Conservation (phyloP, 1,140 invertebrate genomes). For the Spodoptera litura region DNA sequence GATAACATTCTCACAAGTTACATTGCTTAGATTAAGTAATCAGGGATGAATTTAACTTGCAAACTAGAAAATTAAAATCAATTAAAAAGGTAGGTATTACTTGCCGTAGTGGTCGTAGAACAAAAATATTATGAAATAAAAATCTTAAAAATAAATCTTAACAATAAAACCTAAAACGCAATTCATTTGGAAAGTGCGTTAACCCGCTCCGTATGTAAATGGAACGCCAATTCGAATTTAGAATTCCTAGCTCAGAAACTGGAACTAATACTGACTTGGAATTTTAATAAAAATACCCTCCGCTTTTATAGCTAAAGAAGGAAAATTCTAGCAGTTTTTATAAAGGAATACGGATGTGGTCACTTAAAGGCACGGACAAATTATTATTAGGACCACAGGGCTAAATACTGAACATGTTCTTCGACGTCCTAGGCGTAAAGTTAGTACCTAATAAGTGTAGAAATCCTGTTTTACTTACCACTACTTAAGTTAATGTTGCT, state of each 20-base stretch:
- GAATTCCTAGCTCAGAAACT: slow-evolving; percentile 12
- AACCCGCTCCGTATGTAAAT: slow-evolving; percentile 8
- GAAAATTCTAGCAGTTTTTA: not conserved
- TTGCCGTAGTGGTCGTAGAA: too few relatives aligned
- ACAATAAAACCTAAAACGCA: too few relatives aligned
- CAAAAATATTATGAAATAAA: not conserved
- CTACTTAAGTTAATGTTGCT: slow-evolving; percentile 53
- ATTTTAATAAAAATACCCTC: not conserved
- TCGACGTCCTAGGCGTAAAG: slow-evolving; percentile 16
- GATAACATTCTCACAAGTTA: slow-evolving; percentile 21
- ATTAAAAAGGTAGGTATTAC: too few relatives aligned
- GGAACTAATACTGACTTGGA: not conserved
- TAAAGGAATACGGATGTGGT: too few relatives aligned
- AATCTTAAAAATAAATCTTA: too few relatives aligned
- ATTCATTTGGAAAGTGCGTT: not conserved
- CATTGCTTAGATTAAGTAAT: not conserved
- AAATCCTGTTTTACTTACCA: slow-evolving; percentile 63
- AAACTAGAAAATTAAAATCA: too few relatives aligned
- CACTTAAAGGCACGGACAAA: not conserved
- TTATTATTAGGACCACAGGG: slow-evolving; percentile 6
- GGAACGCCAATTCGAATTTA: not conserved
- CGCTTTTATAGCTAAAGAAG: not conserved
- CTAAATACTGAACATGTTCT: slow-evolving; percentile 19
- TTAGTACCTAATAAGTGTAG: slow-evolving; percentile 24
- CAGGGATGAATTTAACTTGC: not conserved